Evolutionary conservation across 2,797 vertebrate genomes (phyloP), one percentile per base, ranked within the genome.

Genomic region (Hemibagrus guttatus): DNA sequence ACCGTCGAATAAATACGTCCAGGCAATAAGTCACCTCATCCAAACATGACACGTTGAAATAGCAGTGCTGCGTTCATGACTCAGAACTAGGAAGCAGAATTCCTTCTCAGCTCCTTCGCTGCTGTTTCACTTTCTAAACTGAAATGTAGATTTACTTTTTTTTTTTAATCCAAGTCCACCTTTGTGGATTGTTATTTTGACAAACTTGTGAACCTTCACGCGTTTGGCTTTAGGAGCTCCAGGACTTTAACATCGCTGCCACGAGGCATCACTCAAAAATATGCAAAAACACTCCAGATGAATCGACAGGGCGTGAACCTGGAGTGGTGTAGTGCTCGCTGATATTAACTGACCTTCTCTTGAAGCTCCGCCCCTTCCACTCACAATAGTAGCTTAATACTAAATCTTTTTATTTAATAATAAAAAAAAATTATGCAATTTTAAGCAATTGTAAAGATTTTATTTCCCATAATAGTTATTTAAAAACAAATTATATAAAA

Each of bases 11-110:
- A 87, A 88, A 89, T 88, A 84, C 75, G 74, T 84, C 75, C 85
- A 89, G 88, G 86, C 90, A 89, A 90, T 85, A 88, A 88, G 68
- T 79, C 87, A 66, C 84, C 88, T 86, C 83, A 78, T 78, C 28
- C 52, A 78, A 42, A 28, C 72, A 52, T 19, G 16, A 68, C 28
- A 68, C 19, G 72, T 71, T 42, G 4, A n/a, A 26, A n/a, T 31
- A 82, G 61, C 80, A 52, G 61, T 75, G 69, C 84, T 80, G 87
- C 75, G 59, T 84, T 87, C 84, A 88, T 85, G 75, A 87, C 85
- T 87, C 87, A 39, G 79, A 81, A 39, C 19, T 7, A 59, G 54
- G 52, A 35, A 58, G 17, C 26, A 28, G 0, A 4, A 52, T 23
- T 23, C 9, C 17, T 71, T 23, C 68, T 42, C 3, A 42, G 28